Evolutionary conservation across 2,797 vertebrate genomes (phyloP), one percentile per base, ranked within the genome.

Genomic region (Pachyuromys duprasi): DNA sequence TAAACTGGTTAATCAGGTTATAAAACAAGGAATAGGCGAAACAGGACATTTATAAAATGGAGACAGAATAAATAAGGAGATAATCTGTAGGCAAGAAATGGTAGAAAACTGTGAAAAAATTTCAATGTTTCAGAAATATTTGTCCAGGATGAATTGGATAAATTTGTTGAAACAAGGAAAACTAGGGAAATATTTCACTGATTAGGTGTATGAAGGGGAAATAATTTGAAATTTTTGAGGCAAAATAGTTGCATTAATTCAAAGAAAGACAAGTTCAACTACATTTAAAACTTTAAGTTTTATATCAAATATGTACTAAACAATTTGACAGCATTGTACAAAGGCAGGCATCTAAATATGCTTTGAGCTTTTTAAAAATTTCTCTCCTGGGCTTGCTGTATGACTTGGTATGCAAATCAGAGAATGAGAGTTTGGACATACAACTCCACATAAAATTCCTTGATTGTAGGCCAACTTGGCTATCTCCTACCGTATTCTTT

Each of bases 221-320:
- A 31, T n/a, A 82, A 81, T 5, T 72, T 84, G 28, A 86, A 1
- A 65, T 42, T 57, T 53, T 65, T n/a, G 70, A 60, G 8, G 36
- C 74, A 28, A 26, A 79, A n/a, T 53, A 75, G 12, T 90, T 90
- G 45, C 7, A 42, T 39, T 63, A 60, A 42, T 86, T 28, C 42
- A 95, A 91, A 89, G 14, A 86, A 90, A 92, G 31, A 33, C 18
- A 90, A 74, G 9, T 24, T 69, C 63, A 67, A 83, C 28, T 89
- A 91, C 22, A 45, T 31, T 75, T 49, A 49, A 81, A 92, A 8
- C 36, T 69, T 45, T 36, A 62, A 93, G 8, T 14, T 62, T 86
- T 91, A 3, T 57, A 81, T 81, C 5, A 53, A 86, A 45, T 62
- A 7, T 87, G 1, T 84, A 36, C 36, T 93, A 79, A 93, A 93